Evolutionary conservation across 2,797 vertebrate genomes (phyloP), one percentile per base, ranked within the genome.

Genomic region (Tauraco hartlaubi): DNA sequence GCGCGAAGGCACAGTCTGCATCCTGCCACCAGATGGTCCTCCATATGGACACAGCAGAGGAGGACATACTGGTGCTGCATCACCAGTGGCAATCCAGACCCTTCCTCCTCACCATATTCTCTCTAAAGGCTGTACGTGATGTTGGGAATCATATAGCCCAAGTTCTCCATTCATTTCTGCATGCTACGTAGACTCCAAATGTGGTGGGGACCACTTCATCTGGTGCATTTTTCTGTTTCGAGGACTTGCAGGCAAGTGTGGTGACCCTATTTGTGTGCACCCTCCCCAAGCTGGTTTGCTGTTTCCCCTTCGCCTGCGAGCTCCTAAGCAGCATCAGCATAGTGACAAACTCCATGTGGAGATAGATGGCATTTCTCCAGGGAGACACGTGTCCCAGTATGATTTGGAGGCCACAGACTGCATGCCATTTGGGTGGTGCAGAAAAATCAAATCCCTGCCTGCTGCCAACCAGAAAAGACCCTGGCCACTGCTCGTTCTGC

Each of bases 11-110:
- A 90, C 89, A 90, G 96, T 3, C 96, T 97, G 97, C 91, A 88
- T 96, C 83, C 91, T 94, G 82, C 85, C 85, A 91, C 31, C 97
- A 97, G 97, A 97, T 97, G 97, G 96, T 89, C 48, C 80, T 94
- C 97, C 97, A 97, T 97, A 96, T 97, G 97, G 96, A 51, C 96
- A 92, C 88, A 76, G 93, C 96, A 64, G 39, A 97, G 91, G 80
- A 96, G 93, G 97, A 94, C 94, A 92, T 31, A 31, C 91, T 96
- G 83, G 84, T 97, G 94, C 88, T 96, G 93, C 88, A 94, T 95
- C 94, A 96, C 97, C 97, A 93, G 91, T 85, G 96, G 87, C 85
- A 97, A 39, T 63, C 19, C 68, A 94, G 74, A 86, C 77, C 94
- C 80, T 91, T 94, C 93, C 71, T 88, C 78, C 81, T 74, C 77